These are phyloP conservation scores for Xenopus tropicalis DNA, from an alignment of 2,113 vertebrate genomes.

Conservation along the genomic window DNA sequence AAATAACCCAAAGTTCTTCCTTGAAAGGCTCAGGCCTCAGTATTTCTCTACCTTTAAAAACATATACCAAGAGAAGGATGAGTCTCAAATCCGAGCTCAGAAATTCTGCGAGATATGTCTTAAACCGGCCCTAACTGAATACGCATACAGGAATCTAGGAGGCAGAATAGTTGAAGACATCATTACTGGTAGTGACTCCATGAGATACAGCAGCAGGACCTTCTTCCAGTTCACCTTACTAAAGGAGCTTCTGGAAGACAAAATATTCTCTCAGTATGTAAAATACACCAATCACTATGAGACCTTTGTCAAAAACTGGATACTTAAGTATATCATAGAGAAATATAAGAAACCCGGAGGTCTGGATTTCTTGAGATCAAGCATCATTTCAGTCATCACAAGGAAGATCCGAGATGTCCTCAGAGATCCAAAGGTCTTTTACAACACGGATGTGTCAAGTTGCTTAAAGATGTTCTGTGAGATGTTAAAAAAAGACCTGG, in stretches of 20 bases:
- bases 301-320: slow-evolving; percentile 46
- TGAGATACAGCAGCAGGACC: slow-evolving; percentile 4
- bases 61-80: slow-evolving; percentile 42
- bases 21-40: slow-evolving; percentile 30
- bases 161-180: slow-evolving; percentile 40
- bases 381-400: slow-evolving; percentile 4
- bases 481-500: slow-evolving; percentile 27
- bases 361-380: background rate
- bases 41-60: slow-evolving; percentile 32
- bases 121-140: slow-evolving; percentile 28
- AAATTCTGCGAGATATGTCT: slow-evolving; percentile 42
- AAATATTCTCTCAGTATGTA: slow-evolving; percentile 23
- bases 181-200: background rate
- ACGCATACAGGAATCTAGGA: slow-evolving; percentile 36
- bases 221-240: slow-evolving; percentile 40
- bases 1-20: slow-evolving; percentile 26
- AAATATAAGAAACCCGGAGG: slow-evolving; percentile 8
- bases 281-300: slow-evolving; percentile 32
- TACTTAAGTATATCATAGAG: slow-evolving; percentile 5
- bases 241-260: slow-evolving; percentile 31
- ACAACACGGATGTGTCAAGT: background rate
- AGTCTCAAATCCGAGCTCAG: slow-evolving; percentile 24
- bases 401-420: slow-evolving; percentile 10
- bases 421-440: background rate
- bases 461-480: slow-evolving; percentile 18